These are phyloP conservation scores for Yponomeuta plumbellus DNA, from an alignment of 2,888 invertebrate species.

Conservation along the genomic window DNA sequence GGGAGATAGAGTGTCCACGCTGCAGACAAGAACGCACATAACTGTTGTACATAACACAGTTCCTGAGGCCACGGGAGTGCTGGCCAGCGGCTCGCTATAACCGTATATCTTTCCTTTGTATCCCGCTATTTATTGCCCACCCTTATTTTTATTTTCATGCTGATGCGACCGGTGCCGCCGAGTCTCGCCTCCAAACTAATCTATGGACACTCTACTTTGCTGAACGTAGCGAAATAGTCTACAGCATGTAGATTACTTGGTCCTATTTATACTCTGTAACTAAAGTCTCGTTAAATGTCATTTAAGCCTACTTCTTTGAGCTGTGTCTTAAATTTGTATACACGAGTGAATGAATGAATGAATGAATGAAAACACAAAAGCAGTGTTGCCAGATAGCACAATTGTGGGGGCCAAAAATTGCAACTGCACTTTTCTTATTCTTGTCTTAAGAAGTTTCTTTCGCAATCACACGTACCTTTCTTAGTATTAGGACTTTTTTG, in stretches of 20 bases:
- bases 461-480: too few relatives aligned
- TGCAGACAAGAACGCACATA: background rate
- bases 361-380: too few relatives aligned
- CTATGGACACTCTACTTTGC: conserved; percentile 40
- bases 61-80: background rate
- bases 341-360: too few relatives aligned
- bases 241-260: background rate
- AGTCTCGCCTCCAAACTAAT: conserved; percentile 61
- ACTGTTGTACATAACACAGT: background rate
- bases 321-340: too few relatives aligned
- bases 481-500: too few relatives aligned
- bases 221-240: conserved; percentile 4
- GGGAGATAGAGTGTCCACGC: background rate
- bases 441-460: too few relatives aligned
- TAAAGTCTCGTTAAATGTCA: too few relatives aligned
- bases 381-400: too few relatives aligned
- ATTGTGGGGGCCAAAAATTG: too few relatives aligned
- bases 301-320: too few relatives aligned
- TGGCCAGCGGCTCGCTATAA: conserved; percentile 54
- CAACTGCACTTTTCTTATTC: too few relatives aligned
- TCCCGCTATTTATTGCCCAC: conserved; percentile 61
- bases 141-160: conserved; percentile 77
- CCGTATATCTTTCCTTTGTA: conserved; percentile 74
- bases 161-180: conserved; percentile 69
- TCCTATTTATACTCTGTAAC: too few relatives aligned